Evolutionary conservation across 2,888 invertebrate species (phyloP), one percentile per base, ranked within the genome.

Genomic region (Eristalis tenax): DNA sequence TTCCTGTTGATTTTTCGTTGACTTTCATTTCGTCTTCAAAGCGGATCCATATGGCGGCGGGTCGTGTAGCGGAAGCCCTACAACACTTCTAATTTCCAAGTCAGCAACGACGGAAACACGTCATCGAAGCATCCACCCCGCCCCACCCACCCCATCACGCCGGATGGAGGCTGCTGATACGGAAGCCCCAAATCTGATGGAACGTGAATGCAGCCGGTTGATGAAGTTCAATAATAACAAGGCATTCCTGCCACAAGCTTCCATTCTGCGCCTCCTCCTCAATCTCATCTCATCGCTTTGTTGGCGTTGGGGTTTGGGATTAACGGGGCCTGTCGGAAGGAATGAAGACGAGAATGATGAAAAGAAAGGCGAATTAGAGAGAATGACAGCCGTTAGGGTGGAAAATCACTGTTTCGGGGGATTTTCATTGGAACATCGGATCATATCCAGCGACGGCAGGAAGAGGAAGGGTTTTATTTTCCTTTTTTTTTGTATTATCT

Each of bases 141-240:
- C n/a, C n/a, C n/a, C 28, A 11, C 22, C 68, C 57, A 35, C 23
- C n/a, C 59, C 1, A 28, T 56, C 10, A 4, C 35, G 57, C 32
- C 35, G 57, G n/a, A 28, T 18, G 50, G 50, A 18, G 43, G 43
- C n/a, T n/a, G n/a, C 26, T 18, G 50, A 50, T 50, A 18, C 50
- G 50, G 50, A 50, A 50, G 18, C 18, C 50, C 50, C 8, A 63
- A 63, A 63, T 70, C 70, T 38, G 38, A 59, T 59, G 70, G 43
- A 70, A 70, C 40, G 70, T 70, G 59, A 70, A 70, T 70, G 59
- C 38, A 32, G 38, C 26, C 15, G 70, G 15, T 28, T 70, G 70
- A 70, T 70, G 70, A 70, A 70, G 70, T 70, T 70, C 70, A 70
- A 70, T 70, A 70, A 70, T 70, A 59, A 70, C 59, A 70, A 70